Evolutionary conservation across 1,140 invertebrate species (phyloP), one percentile per base, ranked within the genome.

Genomic region (Drosophila setifemur): DNA sequence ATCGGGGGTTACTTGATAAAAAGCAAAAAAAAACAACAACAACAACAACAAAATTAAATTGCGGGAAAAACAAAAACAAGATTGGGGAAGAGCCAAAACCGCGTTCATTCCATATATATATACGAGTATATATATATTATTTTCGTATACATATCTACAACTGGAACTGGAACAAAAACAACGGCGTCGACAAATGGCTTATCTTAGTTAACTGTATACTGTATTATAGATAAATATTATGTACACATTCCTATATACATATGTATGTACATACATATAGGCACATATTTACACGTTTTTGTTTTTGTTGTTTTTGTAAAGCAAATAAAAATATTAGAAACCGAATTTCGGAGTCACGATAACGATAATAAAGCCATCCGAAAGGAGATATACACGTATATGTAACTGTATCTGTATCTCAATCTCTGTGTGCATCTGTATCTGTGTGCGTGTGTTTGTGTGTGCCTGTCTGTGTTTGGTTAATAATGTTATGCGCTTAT

Each of bases 151-250:
- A n/a, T 70, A 49, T 70, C 44, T 23, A 39, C 31, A 64, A 63
- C 16, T 16, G 54, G 31, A 23, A 55, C 31, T 23, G n/a, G 29
- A 21, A 23, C 50, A 57, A 55, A 18, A 35, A 42, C 39, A 57
- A 48, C 60, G 40, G 9, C 42, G 25, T 39, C 14, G 42, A 35
- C 19, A 50, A 47, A 43, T 3, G 8, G 61, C 70, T 85, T 85
- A 74, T 78, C 73, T 77, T 70, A 66, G 45, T 67, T 63, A 85
- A 81, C 48, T 44, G 33, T 67, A 61, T 74, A 77, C 14, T 40
- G 48, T 73, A 73, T 50, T 52, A 28, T 76, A 64, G 69, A 72
- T 61, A 63, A 45, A 37, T 63, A 73, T 68, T 70, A 67, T 61
- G 68, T 47, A 78, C 57, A 64, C n/a, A n/a, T n/a, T n/a, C n/a